Conservation (phyloP, 2,797 vertebrate genomes). For the Chiloscyllium punctatum region DNA sequence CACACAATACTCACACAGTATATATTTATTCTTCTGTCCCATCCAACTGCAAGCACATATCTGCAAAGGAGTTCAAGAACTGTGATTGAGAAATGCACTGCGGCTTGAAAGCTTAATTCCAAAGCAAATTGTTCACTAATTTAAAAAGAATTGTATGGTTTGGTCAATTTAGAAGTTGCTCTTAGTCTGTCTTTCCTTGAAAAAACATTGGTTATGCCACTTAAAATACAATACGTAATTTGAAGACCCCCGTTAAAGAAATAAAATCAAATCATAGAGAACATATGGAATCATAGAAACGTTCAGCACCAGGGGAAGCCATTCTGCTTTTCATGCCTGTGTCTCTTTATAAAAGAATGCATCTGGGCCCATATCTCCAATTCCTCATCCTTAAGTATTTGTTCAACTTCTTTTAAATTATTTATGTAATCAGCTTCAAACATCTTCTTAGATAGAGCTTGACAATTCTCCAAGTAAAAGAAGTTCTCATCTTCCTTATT, state of each 20-base stretch:
- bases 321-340: neutral
- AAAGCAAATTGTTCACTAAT: neutral
- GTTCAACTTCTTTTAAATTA: neutral
- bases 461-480: neutral
- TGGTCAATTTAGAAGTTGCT: neutral
- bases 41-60: conserved; percentile 63
- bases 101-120: neutral
- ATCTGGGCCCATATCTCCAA: neutral
- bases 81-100: neutral
- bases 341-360: neutral
- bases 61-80: conserved; percentile 46
- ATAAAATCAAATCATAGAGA: neutral
- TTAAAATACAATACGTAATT: neutral
- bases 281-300: neutral
- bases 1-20: conserved; percentile 60
- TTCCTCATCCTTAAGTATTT: neutral
- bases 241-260: neutral
- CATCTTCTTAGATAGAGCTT: neutral
- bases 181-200: neutral
- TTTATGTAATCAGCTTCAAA: neutral
- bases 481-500: neutral
- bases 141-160: neutral
- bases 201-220: neutral
- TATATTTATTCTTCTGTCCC: conserved; percentile 64
- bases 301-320: neutral